A percentile compares a stretch with the other conserved stretches of the same genome.
These are phyloP conservation scores for Pogonocichla stellata DNA, from an alignment of 2,113 vertebrate species.

Conservation along the genomic window DNA sequence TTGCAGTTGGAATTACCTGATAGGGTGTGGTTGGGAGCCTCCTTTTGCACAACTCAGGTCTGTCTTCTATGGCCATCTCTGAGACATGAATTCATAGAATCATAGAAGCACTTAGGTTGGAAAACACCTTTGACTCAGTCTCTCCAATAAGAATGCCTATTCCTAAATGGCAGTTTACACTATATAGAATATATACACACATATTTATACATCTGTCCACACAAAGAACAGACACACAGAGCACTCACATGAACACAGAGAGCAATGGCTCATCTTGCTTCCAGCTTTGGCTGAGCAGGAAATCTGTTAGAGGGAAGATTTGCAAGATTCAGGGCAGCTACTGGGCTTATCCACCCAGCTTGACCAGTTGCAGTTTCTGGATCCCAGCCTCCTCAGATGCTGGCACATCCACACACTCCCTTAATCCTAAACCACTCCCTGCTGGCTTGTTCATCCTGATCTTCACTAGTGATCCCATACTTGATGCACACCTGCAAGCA, in stretches of 20 bases:
- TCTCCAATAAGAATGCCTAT: neutral
- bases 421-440: neutral
- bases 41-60: accelerated
- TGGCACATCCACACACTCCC: neutral
- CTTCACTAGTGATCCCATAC: neutral
- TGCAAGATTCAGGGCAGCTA: neutral
- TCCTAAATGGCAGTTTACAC: neutral
- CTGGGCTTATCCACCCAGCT: neutral
- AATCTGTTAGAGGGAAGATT: neutral
- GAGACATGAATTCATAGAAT: neutral
- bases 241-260: neutral
- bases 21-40: neutral
- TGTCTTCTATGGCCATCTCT: neutral
- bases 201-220: neutral
- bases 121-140: neutral
- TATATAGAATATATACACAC: neutral
- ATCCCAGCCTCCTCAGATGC: neutral
- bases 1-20: neutral
- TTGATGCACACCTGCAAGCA: accelerated
- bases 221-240: neutral
- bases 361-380: neutral
- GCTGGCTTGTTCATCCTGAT: accelerated
- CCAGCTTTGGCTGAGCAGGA: neutral
- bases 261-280: neutral
- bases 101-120: neutral